These are phyloP conservation scores for Chaitophorus viminalis DNA, from an alignment of 2,888 invertebrate genomes.

Conservation along the genomic window DNA sequence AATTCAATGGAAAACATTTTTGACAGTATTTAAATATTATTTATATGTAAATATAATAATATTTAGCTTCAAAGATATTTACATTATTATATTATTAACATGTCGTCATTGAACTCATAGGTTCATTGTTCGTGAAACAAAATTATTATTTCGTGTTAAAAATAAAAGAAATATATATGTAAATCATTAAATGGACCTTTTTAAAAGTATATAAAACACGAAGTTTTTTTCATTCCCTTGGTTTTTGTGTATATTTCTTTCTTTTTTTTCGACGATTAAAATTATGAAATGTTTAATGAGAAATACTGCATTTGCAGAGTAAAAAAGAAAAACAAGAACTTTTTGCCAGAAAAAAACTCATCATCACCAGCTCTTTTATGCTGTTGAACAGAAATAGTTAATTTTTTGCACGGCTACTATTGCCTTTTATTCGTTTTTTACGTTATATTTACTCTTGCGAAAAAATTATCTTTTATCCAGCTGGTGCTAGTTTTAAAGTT, in stretches of 20 bases:
- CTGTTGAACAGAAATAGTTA: constrained; percentile 11
- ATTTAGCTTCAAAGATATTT: too few relatives aligned
- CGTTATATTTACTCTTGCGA: constrained; percentile 20
- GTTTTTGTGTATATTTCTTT: not conserved
- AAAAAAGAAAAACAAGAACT: constrained; percentile 42
- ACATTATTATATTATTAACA: too few relatives aligned
- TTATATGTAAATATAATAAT: not conserved
- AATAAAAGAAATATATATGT: constrained; percentile 26
- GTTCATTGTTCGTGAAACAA: constrained; percentile 29
- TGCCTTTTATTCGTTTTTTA: constrained; percentile 20
- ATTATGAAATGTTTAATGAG: constrained; percentile 52
- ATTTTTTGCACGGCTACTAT: constrained; percentile 9
- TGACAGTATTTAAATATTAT: not conserved
- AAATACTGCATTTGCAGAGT: constrained; percentile 22
- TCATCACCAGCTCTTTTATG: constrained; percentile 16
- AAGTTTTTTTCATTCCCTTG: not conserved
- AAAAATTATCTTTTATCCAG: not conserved
- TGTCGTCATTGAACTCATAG: too few relatives aligned
- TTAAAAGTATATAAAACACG: constrained; percentile 20
- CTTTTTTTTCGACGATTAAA: constrained; percentile 32
- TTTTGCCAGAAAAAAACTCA: constrained; percentile 6
- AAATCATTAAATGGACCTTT: constrained; percentile 39
- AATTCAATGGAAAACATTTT: not conserved
- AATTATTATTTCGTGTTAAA: constrained; percentile 36
- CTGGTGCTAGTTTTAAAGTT: not conserved